Evolutionary conservation across 1,140 invertebrate species (phyloP), one percentile per base, ranked within the genome.

Genomic region (Meloidogyne floridensis): DNA sequence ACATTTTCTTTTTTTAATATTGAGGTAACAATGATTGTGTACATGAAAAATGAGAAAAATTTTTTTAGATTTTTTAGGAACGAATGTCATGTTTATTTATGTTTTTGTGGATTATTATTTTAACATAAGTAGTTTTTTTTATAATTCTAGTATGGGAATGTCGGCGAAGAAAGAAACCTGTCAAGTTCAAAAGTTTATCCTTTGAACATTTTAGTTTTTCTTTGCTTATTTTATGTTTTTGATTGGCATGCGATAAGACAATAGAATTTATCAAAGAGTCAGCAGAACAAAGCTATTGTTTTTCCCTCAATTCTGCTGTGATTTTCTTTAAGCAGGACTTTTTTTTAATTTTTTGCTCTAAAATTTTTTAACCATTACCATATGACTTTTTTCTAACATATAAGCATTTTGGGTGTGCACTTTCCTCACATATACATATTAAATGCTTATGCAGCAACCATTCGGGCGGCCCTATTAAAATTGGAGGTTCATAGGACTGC

Each of bases 161-260:
- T 65, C 59, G 13, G 4, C 5, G 53, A 18, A n/a, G 3, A 18
- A 65, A 65, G 59, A 65, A 65, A 65, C 59, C 7, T 65, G 59
- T 65, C 59, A n/a, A 8, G 59, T 65, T 65, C 4, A 65, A 65
- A 59, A 65, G 59, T n/a, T 65, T n/a, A n/a, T 65, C 59, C n/a
- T 65, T 65, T 65, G n/a, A 65, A n/a, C 7, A n/a, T 65, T 65
- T 65, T 65, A 65, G n/a, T 65, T 65, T 59, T 65, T 65, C 56
- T 65, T 65, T 59, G 3, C 47, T 47, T 8, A 47, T 47, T 47
- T 47, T 65, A 65, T 65, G 3, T n/a, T 65, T 65, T n/a, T 65
- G n/a, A 11, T 65, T n/a, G n/a, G 15, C 59, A 65, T 65, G n/a
- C 5, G 59, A n/a, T 65, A 6, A 65, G 15, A 59, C 56, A 59